phyloP scores from a whole-genome alignment of 2,797 vertebrate species.

The Spatula versicolor region DNA sequence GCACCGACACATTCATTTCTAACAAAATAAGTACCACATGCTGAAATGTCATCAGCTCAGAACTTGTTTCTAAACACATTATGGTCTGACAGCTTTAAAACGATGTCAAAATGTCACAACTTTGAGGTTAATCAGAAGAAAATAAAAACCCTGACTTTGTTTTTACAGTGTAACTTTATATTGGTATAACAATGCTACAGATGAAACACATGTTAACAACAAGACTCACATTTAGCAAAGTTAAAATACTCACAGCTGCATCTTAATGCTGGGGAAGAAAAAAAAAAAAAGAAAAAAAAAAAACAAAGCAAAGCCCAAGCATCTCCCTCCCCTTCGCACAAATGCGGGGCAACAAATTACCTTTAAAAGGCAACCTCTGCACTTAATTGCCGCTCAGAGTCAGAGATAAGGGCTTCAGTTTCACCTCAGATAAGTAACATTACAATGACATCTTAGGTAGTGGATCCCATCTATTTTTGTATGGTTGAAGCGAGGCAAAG shows the following conservation, averaged over 20 bases:
- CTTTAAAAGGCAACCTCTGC: conserved; percentile 49
- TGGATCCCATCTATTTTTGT: conserved; percentile 58
- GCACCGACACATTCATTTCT: not conserved
- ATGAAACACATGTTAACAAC: not conserved
- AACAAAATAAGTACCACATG: conserved; percentile 18
- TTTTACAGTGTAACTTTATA: not conserved
- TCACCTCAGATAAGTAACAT: conserved; percentile 46
- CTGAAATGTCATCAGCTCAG: conserved; percentile 14
- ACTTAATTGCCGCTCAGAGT: not conserved
- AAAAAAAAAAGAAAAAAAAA: not conserved
- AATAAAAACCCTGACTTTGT: not conserved
- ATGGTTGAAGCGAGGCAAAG: conserved; percentile 16
- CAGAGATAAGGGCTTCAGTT: conserved; percentile 49
- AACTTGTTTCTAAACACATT: conserved; percentile 10
- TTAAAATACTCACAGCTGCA: not conserved
- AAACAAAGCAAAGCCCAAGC: not conserved
- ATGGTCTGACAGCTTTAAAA: not conserved
- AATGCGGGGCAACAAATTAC: not conserved
- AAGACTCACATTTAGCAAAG: not conserved
- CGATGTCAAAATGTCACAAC: not conserved
- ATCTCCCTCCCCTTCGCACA: not conserved
- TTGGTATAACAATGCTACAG: not conserved
- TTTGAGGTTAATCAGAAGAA: not conserved
- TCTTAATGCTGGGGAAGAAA: not conserved
- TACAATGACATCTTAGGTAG: conserved; percentile 57